phyloP scores from a whole-genome alignment of 2,888 invertebrate species.

The Tetranychus piercei region DNA sequence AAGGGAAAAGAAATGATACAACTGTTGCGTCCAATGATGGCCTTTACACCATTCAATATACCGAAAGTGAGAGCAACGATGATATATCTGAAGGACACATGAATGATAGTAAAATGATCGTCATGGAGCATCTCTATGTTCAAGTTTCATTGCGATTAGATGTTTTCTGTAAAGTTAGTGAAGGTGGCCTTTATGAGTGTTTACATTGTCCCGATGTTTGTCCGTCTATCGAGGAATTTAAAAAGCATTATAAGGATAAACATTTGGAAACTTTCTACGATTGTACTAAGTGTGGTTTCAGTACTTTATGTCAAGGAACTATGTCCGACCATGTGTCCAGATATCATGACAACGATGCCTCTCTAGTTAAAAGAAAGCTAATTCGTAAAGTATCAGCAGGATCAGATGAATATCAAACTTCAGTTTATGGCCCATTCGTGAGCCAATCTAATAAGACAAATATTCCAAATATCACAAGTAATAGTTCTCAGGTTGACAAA shows the following conservation, averaged over 20 bases:
- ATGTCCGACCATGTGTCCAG: conserved; percentile 5
- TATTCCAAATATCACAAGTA: not conserved
- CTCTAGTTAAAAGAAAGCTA: not conserved
- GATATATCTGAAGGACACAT: not conserved
- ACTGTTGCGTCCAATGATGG: not conserved
- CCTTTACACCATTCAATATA: not conserved
- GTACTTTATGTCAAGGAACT: not conserved
- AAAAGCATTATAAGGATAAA: not conserved
- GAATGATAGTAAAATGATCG: not conserved
- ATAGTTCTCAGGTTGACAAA: not conserved
- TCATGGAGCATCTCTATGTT: not conserved
- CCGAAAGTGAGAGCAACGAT: not conserved
- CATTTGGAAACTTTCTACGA: not conserved
- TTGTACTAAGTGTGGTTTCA: conserved; percentile 2
- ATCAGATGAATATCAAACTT: not conserved
- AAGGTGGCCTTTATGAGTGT: not conserved
- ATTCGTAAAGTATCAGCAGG: not conserved
- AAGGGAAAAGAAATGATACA: not conserved
- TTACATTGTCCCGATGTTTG: not conserved
- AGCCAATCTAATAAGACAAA: not conserved
- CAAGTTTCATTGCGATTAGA: not conserved
- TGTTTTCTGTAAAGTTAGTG: conserved; percentile 1
- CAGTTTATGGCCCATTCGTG: not conserved
- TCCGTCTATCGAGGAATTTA: not conserved
- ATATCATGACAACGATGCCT: conserved; percentile 4